phyloP scores from a whole-genome alignment of 2,113 vertebrate species.

The Nannospalax galili region DNA sequence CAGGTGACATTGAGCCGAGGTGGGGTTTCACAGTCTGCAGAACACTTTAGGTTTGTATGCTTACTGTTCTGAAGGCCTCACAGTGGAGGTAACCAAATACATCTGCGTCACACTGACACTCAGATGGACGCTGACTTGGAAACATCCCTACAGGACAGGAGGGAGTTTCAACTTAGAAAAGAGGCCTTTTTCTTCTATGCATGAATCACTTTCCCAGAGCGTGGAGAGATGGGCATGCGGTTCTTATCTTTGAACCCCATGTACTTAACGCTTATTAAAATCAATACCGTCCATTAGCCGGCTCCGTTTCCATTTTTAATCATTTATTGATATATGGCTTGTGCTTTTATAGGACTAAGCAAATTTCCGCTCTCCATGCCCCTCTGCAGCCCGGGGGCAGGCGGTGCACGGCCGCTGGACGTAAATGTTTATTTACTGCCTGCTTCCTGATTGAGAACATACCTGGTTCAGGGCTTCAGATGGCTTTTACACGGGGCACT shows the following conservation, averaged over 20 bases:
- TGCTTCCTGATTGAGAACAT: slow-evolving; percentile 91
- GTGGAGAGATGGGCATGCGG: slow-evolving; percentile 75
- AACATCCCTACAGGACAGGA: fast-evolving
- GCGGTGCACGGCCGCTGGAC: slow-evolving; percentile 86
- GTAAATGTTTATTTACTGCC: slow-evolving; percentile 91
- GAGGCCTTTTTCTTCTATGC: neutral
- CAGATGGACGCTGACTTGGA: neutral
- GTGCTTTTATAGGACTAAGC: slow-evolving; percentile 91
- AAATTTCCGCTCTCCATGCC: slow-evolving; percentile 90
- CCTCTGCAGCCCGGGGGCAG: slow-evolving; percentile 87
- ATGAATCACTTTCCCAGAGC: slow-evolving; percentile 54
- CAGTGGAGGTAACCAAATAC: neutral
- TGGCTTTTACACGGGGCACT: slow-evolving; percentile 89
- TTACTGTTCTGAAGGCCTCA: neutral
- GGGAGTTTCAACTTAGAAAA: slow-evolving; percentile 17
- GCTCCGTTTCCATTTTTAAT: slow-evolving; percentile 88
- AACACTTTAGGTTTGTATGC: fast-evolving
- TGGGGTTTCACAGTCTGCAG: no score
- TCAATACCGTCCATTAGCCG: slow-evolving; percentile 90
- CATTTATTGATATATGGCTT: slow-evolving; percentile 90
- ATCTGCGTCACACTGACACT: fast-evolving
- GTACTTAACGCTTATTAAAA: slow-evolving; percentile 90
- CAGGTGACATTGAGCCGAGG: fast-evolving
- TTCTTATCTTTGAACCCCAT: slow-evolving; percentile 86
- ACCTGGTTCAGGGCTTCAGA: slow-evolving; percentile 88